Percentiles rank a stretch among this genome's conserved stretches.
These are phyloP conservation scores for Pollachius pollachius DNA, from an alignment of 2,113 vertebrate species.

Conservation along the genomic window DNA sequence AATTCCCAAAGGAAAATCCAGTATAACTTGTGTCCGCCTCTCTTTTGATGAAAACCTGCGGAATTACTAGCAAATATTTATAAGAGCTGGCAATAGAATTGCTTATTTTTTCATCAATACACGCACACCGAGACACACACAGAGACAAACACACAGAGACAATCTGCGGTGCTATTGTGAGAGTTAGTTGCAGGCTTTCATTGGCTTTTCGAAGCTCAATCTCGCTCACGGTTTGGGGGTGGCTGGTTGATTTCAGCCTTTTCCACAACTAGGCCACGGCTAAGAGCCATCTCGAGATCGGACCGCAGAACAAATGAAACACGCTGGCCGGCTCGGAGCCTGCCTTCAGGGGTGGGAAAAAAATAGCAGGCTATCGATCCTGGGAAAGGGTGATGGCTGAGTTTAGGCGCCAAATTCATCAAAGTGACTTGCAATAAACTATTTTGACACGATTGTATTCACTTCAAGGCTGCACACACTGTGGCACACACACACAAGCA, in stretches of 20 bases:
- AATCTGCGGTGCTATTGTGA: no score
- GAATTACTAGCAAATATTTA: no score
- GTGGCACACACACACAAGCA: neutral
- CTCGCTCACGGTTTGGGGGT: no score
- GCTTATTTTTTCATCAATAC: no score
- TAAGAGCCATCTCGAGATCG: conserved; percentile 1
- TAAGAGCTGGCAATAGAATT: no score
- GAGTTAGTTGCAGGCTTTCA: no score
- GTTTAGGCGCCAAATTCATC: conserved; percentile 53
- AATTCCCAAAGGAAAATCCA: no score
- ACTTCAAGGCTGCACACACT: conserved; percentile 25
- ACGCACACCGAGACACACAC: no score
- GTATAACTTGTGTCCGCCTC: no score
- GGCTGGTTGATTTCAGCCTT: neutral
- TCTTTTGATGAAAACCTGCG: no score
- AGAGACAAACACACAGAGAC: no score
- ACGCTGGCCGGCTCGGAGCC: neutral
- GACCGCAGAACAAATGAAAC: neutral
- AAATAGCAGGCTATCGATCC: conserved; percentile 42
- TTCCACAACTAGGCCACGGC: neutral
- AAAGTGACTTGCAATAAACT: conserved; percentile 50
- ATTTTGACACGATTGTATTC: conserved; percentile 41
- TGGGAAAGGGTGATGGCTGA: conserved; percentile 52
- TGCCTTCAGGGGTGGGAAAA: conserved; percentile 34
- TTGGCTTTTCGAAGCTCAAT: no score